Evolutionary conservation across 1,140 invertebrate genomes (phyloP), one percentile per base, ranked within the genome.

Genomic region (Eufriesea mexicana): DNA sequence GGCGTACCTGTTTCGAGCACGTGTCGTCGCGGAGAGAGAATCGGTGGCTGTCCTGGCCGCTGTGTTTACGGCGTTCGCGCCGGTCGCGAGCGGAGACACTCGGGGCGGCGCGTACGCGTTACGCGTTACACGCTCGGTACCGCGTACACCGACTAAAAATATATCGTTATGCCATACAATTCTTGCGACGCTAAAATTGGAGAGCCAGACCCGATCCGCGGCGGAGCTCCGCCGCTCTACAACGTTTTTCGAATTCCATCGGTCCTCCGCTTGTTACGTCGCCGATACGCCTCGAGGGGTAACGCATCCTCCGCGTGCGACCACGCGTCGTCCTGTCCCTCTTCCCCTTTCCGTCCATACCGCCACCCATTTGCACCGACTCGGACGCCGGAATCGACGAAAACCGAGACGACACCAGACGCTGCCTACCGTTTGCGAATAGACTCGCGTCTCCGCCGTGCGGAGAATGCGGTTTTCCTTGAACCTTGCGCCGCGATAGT

Each of bases 381-480:
- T n/a, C n/a, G n/a, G n/a, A n/a, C n/a, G n/a, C n/a, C n/a, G n/a
- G n/a, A n/a, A n/a, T n/a, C n/a, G n/a, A n/a, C n/a, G n/a, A n/a
- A n/a, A n/a, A n/a, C n/a, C n/a, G 57, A 61, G 23, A 55, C 55
- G 55, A 57, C 20, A 23, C 23, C 9, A 57, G 25, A n/a, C 14
- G 55, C 42, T 10, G 55, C 18, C 35, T 51, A 83, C 72, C 74
- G 68, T 85, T 85, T 80, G 82, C 67, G 87, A 80, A 87, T 70
- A 89, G 42, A 23, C 18, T 57, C 79, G 76, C 77, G 18, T n/a
- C 35, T 61, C 5, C n/a, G 25, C 70, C 75, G 89, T 54, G 75
- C 64, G 67, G 79, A 77, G 84, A 91, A 91, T 90, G 89, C 88
- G 85, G 90, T 89, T 91, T 91, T 90, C 92, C 92, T 93, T 92